Base-by-base conservation (phyloP, 2,113 vertebrate genomes). In the Hippoglossus stenolepis region DNA sequence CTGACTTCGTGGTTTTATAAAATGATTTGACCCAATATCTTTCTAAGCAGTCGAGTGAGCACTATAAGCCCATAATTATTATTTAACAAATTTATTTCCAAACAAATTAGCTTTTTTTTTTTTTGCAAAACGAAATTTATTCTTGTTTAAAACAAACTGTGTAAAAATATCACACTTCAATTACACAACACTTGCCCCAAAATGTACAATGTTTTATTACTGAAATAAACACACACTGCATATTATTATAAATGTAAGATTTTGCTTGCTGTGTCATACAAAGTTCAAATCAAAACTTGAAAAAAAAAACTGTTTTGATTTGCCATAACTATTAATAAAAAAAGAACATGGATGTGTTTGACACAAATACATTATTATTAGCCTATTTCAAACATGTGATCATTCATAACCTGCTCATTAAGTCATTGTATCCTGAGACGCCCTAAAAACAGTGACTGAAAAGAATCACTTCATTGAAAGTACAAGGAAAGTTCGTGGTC, bases 141-240 rank as follows among this genome's bases (percentile, higher is more conserved):
- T 96, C 94, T 95, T 91, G 92, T 94, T 95, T 73, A 87, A 97
- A 96, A 96, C 87, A 93, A 96, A 96, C 91, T 59, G 94, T 97
- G 95, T 96, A 97, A 98, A 97, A 97, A 96, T 93, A 95, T 95
- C 95, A 97, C 96, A 97, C 95, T 96, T 95, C 93, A 96, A 95
- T 92, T 95, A 96, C 96, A 98, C 96, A 97, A 95, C 95, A 95
- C 87, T 96, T 94, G 93, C 90, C 95, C 15, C 18, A 96, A 92
- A 96, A 94, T 96, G 94, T 96, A 97, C 96, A 97, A 95, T 95
- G 94, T 92, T 96, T 96, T 93, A 93, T 94, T 92, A 93, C 95
- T 95, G 94, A 94, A 96, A 97, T 95, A 97, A 97, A 92, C 94
- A 97, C 45, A 96, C 93, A 96, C 94, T 94, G 95, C 91, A 94